Conservation (phyloP, 2,113 vertebrate species). For the Psilopsiagon aymara region DNA sequence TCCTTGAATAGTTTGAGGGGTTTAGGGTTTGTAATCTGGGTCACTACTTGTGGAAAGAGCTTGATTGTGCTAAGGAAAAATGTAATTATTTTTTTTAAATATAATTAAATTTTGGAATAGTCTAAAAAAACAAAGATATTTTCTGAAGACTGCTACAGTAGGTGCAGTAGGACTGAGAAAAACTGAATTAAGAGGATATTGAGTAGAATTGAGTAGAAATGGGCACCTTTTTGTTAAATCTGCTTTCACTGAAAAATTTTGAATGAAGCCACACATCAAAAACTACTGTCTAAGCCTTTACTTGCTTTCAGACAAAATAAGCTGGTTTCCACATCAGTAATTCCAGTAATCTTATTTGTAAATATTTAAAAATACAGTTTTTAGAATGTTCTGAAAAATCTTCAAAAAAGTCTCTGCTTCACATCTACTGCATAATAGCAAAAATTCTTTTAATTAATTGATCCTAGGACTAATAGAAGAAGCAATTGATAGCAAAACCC, state of each 20-base stretch:
- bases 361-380: not conserved
- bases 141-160: not conserved
- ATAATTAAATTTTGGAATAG: not conserved
- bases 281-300: not conserved
- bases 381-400: not conserved
- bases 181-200: not conserved
- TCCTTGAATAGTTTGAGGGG: not conserved
- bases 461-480: not conserved
- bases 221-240: not conserved
- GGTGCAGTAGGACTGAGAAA: not conserved
- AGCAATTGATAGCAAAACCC: not conserved
- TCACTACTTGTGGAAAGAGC: not conserved
- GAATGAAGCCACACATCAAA: not conserved
- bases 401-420: not conserved
- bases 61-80: not conserved
- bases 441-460: not conserved
- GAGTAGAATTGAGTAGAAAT: not conserved
- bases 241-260: not conserved
- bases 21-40: not conserved
- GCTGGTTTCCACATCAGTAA: not conserved
- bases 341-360: not conserved
- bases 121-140: not conserved
- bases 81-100: not conserved
- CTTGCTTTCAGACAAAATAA: not conserved
- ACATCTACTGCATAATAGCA: not conserved